These are phyloP conservation scores for Rhinolophus sinicus DNA, from an alignment of 2,113 vertebrate genomes.

Conservation along the genomic window DNA sequence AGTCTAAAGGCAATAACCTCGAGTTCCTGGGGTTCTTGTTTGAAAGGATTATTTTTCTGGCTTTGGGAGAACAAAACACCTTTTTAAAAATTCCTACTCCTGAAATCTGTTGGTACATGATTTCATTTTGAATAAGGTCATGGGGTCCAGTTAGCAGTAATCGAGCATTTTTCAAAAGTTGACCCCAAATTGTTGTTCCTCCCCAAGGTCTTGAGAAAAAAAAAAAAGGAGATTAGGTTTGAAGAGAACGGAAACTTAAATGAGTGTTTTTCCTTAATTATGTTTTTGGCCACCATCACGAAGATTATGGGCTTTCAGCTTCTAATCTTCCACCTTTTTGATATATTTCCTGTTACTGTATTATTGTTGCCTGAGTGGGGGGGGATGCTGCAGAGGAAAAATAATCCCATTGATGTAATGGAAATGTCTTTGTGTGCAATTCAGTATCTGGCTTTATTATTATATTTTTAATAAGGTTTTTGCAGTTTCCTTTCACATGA, in stretches of 20 bases:
- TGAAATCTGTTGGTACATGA: conserved; percentile 50
- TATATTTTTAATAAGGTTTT: not conserved
- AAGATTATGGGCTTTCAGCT: conserved; percentile 61
- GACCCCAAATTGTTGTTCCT: conserved; percentile 61
- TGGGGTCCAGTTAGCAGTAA: conserved; percentile 36
- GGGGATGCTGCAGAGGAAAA: not conserved
- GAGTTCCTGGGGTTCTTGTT: not conserved
- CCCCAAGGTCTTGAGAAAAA: not conserved
- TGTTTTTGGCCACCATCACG: conserved; percentile 49
- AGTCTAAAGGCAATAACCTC: not conserved
- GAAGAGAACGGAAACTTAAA: conserved; percentile 73
- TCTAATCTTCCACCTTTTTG: conserved; percentile 57
- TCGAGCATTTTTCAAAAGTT: conserved; percentile 52
- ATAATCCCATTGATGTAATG: not conserved
- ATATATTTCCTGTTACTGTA: conserved; percentile 58
- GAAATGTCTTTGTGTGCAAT: conserved; percentile 40
- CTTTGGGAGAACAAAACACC: conserved; percentile 46
- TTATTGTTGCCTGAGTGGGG: conserved; percentile 31
- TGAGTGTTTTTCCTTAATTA: conserved; percentile 65
- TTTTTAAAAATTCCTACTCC: conserved; percentile 56
- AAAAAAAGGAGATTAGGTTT: conserved; percentile 63
- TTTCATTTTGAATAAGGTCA: conserved; percentile 64
- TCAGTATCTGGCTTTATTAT: not conserved
- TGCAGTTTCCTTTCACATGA: not conserved
- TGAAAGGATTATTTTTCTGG: conserved; percentile 66